Evolutionary conservation across 2,113 vertebrate genomes (phyloP).

Genomic region (Butorides virescens): DNA sequence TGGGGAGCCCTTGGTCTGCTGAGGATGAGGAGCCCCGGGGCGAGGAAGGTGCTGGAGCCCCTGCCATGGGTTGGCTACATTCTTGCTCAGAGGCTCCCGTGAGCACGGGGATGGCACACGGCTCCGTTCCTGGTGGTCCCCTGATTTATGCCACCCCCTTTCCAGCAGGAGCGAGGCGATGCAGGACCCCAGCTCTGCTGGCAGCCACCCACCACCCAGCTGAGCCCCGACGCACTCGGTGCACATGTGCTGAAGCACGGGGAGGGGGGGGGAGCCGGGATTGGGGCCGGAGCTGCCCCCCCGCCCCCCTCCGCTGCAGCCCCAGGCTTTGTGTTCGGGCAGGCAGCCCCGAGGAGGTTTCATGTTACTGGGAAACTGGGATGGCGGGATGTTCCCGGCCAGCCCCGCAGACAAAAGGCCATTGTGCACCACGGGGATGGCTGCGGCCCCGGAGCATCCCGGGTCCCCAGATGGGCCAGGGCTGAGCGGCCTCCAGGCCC

Average conservation of each 20-base stretch:
- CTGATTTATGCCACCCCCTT: background rate
- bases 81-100: fast-evolving
- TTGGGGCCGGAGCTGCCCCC: background rate
- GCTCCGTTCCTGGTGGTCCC: background rate
- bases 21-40: background rate
- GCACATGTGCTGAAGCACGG: background rate
- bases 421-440: slow-evolving; percentile 12
- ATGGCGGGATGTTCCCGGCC: slow-evolving; percentile 35
- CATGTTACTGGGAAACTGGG: slow-evolving; percentile 57
- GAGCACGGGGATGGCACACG: fast-evolving
- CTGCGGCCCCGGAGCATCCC: background rate
- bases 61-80: fast-evolving
- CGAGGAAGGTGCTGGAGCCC: background rate
- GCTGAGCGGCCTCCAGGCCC: background rate
- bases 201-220: background rate
- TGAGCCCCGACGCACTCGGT: background rate
- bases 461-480: background rate
- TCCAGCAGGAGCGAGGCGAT: fast-evolving
- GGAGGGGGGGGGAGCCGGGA: background rate
- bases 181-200: background rate
- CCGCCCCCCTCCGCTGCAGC: background rate
- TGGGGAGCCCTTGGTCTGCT: background rate
- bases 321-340: slow-evolving; percentile 6
- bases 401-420: slow-evolving; percentile 49
- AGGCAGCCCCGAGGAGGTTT: slow-evolving; percentile 52